A percentile compares a stretch with the other conserved stretches of the same genome.
phyloP scores from a whole-genome alignment of 1,140 invertebrate species.

The Hyposmocoma kahamanoa region DNA sequence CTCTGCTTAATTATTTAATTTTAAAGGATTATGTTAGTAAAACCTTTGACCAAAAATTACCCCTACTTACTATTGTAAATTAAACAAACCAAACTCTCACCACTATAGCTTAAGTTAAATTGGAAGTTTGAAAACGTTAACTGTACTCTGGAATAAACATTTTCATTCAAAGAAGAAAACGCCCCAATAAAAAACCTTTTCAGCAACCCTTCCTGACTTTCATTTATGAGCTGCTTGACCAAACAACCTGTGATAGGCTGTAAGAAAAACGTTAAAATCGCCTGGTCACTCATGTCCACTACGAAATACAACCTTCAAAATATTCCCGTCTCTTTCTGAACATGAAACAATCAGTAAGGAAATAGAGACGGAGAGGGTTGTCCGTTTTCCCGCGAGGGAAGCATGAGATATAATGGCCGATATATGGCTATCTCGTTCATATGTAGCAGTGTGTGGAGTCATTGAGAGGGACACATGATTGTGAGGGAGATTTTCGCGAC shows the following conservation, averaged over 20 bases:
- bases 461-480: constrained; percentile 51
- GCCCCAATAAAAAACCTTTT: not conserved
- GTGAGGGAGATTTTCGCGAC: constrained; percentile 28
- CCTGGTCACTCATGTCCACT: constrained; percentile 49
- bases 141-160: too few relatives aligned
- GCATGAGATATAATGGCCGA: constrained; percentile 37
- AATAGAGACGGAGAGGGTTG: constrained; percentile 62
- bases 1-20: too few relatives aligned
- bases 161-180: too few relatives aligned
- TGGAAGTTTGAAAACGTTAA: too few relatives aligned
- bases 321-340: constrained; percentile 49
- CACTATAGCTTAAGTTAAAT: too few relatives aligned
- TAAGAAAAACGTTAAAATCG: constrained; percentile 26
- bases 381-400: constrained; percentile 56
- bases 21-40: too few relatives aligned
- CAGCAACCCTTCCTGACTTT: not conserved
- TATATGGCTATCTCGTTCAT: constrained; percentile 60
- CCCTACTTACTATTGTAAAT: too few relatives aligned
- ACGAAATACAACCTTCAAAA: constrained; percentile 26
- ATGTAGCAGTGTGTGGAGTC: constrained; percentile 51
- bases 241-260: constrained; percentile 37
- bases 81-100: too few relatives aligned
- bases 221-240: constrained; percentile 17
- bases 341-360: constrained; percentile 26
- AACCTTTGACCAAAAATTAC: too few relatives aligned